phyloP scores from a whole-genome alignment of 2,797 vertebrate species.

The Poeciliopsis paucimaculata region DNA sequence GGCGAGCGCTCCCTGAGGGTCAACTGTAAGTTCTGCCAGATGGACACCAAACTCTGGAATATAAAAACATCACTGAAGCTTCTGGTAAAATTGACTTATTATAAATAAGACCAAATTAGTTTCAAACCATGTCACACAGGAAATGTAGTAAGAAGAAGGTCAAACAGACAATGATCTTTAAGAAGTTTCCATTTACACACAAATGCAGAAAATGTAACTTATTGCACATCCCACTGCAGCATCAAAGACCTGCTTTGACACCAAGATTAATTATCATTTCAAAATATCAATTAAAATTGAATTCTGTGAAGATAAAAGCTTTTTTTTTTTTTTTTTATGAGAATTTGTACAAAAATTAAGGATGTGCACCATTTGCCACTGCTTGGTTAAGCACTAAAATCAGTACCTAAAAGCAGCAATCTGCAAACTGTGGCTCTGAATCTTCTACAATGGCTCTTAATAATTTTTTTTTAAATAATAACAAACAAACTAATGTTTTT shows the following conservation, averaged over 20 bases:
- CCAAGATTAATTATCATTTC: not conserved
- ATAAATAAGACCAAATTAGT: not conserved
- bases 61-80: not conserved
- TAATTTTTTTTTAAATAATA: no score
- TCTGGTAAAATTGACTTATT: not conserved
- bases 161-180: not conserved
- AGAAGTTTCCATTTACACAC: not conserved
- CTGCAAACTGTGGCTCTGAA: no score
- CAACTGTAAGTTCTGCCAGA: conserved; percentile 95
- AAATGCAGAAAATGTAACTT: not conserved
- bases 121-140: not conserved
- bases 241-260: not conserved
- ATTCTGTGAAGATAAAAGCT: not conserved
- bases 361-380: not conserved
- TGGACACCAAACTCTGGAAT: conserved; percentile 95
- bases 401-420: not conserved
- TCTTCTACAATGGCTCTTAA: no score
- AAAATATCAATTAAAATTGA: not conserved
- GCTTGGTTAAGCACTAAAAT: not conserved
- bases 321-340: not conserved
- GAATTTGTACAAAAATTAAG: not conserved
- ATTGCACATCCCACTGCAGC: not conserved
- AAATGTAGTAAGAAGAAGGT: not conserved
- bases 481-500: no score
- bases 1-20: conserved; percentile 93